Evolutionary conservation across 1,140 invertebrate genomes (phyloP), one percentile per base, ranked within the genome.

Genomic region (Eubasilissa regina): DNA sequence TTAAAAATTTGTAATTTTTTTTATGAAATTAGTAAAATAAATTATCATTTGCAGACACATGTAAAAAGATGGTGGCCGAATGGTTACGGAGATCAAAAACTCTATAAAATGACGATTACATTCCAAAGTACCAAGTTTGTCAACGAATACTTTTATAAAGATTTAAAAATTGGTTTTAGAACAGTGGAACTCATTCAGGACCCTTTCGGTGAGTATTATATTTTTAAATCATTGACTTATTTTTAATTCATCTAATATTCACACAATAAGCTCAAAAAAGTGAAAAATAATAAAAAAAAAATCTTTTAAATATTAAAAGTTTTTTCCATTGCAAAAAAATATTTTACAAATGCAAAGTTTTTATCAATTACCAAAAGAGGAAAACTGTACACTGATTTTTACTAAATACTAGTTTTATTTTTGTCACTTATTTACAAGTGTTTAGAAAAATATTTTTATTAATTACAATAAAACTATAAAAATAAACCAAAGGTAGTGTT

Each of bases 51-150:
- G 75, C 58, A 93, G 91, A 80, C 86, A 45, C 73, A 88, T 51
- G 89, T 95, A 0, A 83, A 91, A 47, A 83, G 90, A 15, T 99
- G 98, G 98, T 99, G 97, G 97, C 98, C 98, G 0, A 98, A 97
- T 89, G 97, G 97, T 68, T 95, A 95, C 85, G 98, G 98, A 35
- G 86, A 91, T 13, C 97, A 96, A 86, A 89, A 88, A 3, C 88
- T 99, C 0, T 98, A 98, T 84, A 86, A 90, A 48, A 85, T 97
- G 3, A 89, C 87, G 55, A 88, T 94, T 0, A 88, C 87, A 9
- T 90, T 91, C 62, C 82, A 84, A 56, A 89, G 85, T 48, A 77
- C 84, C 58, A 81, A 84, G 35, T 75, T 84, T 44, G 68, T 84
- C 43, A 83, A 84, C 6, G 88, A 92, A 79, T 43, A 78, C 75